A percentile compares a stretch with the other conserved stretches of the same genome.
These are phyloP conservation scores for Andrena fulva DNA, from an alignment of 2,888 invertebrate species.

Conservation along the genomic window DNA sequence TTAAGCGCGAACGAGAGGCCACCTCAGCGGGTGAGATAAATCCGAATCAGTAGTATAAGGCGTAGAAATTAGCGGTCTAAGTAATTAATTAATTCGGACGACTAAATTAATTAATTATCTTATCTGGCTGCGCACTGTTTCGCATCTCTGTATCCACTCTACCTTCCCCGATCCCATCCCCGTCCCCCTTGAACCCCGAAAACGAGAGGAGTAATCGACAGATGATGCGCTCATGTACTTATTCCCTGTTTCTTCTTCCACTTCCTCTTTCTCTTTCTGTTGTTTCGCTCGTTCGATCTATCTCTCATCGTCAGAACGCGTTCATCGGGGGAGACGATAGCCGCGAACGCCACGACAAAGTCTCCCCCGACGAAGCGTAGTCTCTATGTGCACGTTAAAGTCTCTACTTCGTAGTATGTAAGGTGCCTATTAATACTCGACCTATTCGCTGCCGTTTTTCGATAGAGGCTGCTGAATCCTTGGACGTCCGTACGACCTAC, in stretches of 20 bases:
- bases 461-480: constrained; percentile 51
- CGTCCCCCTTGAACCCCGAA: not conserved
- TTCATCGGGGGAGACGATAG: constrained; percentile 8
- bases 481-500: constrained; percentile 30
- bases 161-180: not conserved
- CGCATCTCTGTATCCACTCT: constrained; percentile 54
- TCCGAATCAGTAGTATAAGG: constrained; percentile 81
- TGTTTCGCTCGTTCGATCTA: constrained; percentile 47
- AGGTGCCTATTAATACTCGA: constrained; percentile 72
- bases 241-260: constrained; percentile 53
- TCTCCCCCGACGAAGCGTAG: constrained; percentile 48
- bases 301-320: constrained; percentile 26
- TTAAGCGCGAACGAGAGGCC: constrained; percentile 73
- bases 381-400: constrained; percentile 80
- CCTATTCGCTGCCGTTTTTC: constrained; percentile 48
- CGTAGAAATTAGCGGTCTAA: constrained; percentile 80
- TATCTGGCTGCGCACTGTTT: constrained; percentile 74
- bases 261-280: constrained; percentile 41
- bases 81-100: constrained; percentile 74
- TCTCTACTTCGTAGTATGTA: constrained; percentile 78
- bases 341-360: constrained; percentile 15
- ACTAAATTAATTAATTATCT: constrained; percentile 65
- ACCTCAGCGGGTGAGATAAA: constrained; percentile 83
- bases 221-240: constrained; percentile 66
- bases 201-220: constrained; percentile 20